These are phyloP conservation scores for Hypsibius dujardini DNA, from an alignment of 1,140 invertebrate genomes.

Conservation along the genomic window DNA sequence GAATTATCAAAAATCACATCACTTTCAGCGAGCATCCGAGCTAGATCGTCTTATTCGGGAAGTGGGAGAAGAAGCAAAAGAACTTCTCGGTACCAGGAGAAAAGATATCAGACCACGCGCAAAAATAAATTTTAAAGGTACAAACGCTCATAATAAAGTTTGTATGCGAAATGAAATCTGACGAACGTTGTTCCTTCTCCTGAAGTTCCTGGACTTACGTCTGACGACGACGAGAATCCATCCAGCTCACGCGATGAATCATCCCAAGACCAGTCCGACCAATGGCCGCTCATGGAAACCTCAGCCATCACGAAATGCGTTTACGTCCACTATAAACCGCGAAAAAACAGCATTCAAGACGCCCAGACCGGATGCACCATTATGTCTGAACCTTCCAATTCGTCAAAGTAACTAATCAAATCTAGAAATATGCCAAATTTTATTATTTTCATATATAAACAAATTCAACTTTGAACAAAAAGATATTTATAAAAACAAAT, in stretches of 20 bases:
- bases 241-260: neutral
- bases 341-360: slow-evolving; percentile 6
- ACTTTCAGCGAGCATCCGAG: neutral
- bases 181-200: too few relatives aligned
- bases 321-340: slow-evolving; percentile 6
- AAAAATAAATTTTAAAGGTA: slow-evolving; percentile 2
- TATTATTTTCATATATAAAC: neutral
- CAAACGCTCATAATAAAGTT: too few relatives aligned
- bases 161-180: too few relatives aligned
- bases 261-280: neutral
- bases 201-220: neutral
- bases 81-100: neutral
- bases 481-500: too few relatives aligned
- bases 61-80: neutral
- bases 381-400: slow-evolving; percentile 7
- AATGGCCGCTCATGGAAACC: neutral
- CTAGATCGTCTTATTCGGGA: neutral
- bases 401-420: slow-evolving; percentile 2
- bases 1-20: too few relatives aligned
- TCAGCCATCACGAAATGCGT: slow-evolving; percentile 5
- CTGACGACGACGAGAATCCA: slow-evolving; percentile 3
- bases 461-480: too few relatives aligned
- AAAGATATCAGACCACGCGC: neutral
- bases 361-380: neutral
- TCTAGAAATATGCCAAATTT: neutral